Percentiles rank a stretch among this genome's conserved stretches.
These are phyloP conservation scores for Apotomis betuletana DNA, from an alignment of 2,888 invertebrate species.

Conservation along the genomic window DNA sequence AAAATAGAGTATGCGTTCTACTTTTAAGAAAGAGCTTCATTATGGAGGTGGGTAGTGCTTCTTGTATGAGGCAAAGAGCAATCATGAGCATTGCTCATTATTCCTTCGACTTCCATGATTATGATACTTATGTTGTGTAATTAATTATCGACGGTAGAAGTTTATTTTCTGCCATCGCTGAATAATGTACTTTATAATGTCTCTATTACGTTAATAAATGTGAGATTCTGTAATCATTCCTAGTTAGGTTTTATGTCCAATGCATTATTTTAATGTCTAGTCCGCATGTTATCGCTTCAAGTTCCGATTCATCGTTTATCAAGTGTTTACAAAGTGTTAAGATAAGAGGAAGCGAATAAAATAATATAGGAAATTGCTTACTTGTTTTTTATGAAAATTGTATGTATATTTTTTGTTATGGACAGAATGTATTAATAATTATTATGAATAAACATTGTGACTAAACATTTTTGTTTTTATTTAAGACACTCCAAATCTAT, in stretches of 20 bases:
- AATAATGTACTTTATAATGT: too few species aligned
- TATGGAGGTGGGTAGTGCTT: too few species aligned
- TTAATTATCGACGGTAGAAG: too few species aligned
- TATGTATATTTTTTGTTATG: conserved; percentile 15
- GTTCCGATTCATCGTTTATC: conserved; percentile 7
- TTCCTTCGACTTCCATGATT: too few species aligned
- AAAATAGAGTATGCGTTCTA: too few species aligned
- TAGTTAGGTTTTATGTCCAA: conserved; percentile 1
- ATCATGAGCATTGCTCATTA: too few species aligned
- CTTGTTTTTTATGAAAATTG: conserved; percentile 3
- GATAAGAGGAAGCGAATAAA: conserved; percentile 8
- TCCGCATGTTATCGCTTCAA: conserved; percentile 32
- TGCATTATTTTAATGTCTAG: conserved; percentile 25
- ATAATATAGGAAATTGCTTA: not conserved
- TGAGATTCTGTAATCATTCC: conserved; percentile 1
- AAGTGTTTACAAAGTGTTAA: too few species aligned
- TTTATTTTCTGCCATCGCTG: too few species aligned
- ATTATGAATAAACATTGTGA: conserved; percentile 6
- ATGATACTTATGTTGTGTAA: too few species aligned
- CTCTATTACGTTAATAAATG: not conserved
- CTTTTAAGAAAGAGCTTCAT: too few species aligned
- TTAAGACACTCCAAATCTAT: too few species aligned
- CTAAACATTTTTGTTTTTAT: not conserved
- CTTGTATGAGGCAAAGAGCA: too few species aligned
- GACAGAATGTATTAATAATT: not conserved